Percentiles rank a stretch among this genome's conserved stretches.
Conservation (phyloP, 2,888 invertebrate species). For the Thera britannica region DNA sequence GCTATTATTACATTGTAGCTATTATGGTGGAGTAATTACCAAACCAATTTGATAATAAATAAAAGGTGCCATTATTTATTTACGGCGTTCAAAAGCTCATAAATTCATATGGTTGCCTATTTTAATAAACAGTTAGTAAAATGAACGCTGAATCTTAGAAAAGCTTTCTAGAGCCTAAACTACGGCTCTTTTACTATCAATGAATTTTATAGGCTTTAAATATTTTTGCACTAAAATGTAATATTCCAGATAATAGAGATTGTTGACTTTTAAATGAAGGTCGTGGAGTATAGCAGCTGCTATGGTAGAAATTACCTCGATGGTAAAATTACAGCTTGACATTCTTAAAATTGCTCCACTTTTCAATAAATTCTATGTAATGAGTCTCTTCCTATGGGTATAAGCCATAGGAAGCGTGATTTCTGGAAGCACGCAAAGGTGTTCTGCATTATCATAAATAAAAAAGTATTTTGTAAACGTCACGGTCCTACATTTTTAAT, state of each 20-base stretch:
- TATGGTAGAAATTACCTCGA: conserved; percentile 3
- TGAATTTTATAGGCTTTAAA: conserved; percentile 27
- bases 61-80: conserved; percentile 12
- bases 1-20: too few relatives aligned
- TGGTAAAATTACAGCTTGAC: conserved; percentile 4
- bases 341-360: conserved; percentile 10
- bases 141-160: conserved; percentile 22
- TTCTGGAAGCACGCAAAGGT: conserved; percentile 1
- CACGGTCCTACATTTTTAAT: too few relatives aligned
- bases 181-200: conserved; percentile 25
- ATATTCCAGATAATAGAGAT: conserved; percentile 21
- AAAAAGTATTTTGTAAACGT: too few relatives aligned
- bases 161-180: conserved; percentile 18
- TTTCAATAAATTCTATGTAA: conserved; percentile 11
- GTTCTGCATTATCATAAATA: neutral
- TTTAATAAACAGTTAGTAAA: conserved; percentile 18
- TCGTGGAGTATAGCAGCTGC: conserved; percentile 13
- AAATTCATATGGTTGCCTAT: conserved; percentile 8
- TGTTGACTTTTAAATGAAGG: conserved; percentile 5
- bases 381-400: neutral
- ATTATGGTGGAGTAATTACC: too few relatives aligned
- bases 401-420: neutral
- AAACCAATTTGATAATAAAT: neutral
- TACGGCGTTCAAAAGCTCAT: conserved; percentile 10
- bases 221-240: conserved; percentile 28